Conservation (phyloP, 2,113 vertebrate species). For the Melanocharis versteri region DNA sequence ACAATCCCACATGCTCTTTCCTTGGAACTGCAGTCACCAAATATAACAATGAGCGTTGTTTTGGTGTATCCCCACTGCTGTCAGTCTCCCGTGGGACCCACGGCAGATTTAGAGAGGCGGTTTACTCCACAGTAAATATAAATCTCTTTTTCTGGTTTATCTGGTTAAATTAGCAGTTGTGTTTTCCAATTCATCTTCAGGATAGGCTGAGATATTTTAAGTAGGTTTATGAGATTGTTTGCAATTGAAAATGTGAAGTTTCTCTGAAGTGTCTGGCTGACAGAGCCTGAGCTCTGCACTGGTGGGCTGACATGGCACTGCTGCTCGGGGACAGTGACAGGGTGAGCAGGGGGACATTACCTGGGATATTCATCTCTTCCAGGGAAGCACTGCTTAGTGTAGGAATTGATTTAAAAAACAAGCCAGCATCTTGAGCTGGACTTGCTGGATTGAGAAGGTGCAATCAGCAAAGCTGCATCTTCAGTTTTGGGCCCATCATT, state of each 20-base stretch:
- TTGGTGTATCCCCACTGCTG: slow-evolving; percentile 5
- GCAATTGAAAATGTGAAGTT: not conserved
- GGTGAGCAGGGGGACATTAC: not conserved
- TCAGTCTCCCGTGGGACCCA: not conserved
- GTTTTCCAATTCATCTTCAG: not conserved
- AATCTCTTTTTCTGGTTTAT: not conserved
- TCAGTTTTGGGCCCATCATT: not conserved
- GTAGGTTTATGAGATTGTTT: not conserved
- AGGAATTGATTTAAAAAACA: not conserved
- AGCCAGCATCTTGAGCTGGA: accelerated
- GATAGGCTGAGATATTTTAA: not conserved
- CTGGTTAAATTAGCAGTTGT: slow-evolving; percentile 6
- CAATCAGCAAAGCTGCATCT: not conserved
- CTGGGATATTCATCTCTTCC: not conserved
- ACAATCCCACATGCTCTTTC: slow-evolving; percentile 23
- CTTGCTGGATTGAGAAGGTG: not conserved
- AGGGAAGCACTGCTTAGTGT: too few relatives aligned
- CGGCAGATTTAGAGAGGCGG: not conserved
- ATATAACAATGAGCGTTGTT: slow-evolving; percentile 3
- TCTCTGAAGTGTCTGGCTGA: not conserved
- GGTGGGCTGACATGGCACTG: not conserved
- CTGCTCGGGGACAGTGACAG: not conserved
- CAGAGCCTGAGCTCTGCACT: not conserved
- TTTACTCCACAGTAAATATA: slow-evolving; percentile 16
- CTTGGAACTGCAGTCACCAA: not conserved